phyloP scores from a whole-genome alignment of 2,797 vertebrate species.

The Denticeps clupeoides region DNA sequence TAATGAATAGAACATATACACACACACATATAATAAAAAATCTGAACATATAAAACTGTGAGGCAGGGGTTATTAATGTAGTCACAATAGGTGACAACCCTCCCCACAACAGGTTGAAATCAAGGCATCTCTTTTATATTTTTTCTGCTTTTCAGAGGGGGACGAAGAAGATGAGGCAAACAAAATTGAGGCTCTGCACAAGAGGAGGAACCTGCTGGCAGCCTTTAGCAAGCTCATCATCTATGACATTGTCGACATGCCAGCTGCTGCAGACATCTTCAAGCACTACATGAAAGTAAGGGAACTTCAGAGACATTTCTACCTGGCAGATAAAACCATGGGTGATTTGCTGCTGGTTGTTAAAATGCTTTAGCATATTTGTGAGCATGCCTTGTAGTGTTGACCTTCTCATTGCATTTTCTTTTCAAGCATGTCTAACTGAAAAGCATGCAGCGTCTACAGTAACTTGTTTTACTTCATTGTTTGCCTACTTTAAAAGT shows the following conservation, averaged over 20 bases:
- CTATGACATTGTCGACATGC: conserved; percentile 98
- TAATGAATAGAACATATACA: too few relatives aligned
- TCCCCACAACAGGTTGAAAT: too few relatives aligned
- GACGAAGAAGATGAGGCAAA: conserved; percentile 99
- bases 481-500: too few relatives aligned
- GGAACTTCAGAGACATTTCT: background rate
- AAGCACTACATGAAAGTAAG: conserved; percentile 99
- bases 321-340: too few relatives aligned
- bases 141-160: conserved; percentile 61
- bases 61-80: too few relatives aligned
- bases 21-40: too few relatives aligned
- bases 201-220: conserved; percentile 92
- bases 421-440: background rate
- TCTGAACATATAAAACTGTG: too few relatives aligned
- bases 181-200: conserved; percentile 98
- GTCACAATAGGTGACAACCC: too few relatives aligned
- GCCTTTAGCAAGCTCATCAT: conserved; percentile 98
- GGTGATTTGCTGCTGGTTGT: too few relatives aligned
- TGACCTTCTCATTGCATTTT: background rate
- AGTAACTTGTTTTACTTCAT: too few relatives aligned
- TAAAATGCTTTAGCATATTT: too few relatives aligned
- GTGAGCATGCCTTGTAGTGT: background rate
- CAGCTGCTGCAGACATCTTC: conserved; percentile 96
- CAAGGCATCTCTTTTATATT: too few relatives aligned
- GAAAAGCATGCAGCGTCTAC: background rate